Evolutionary conservation across 2,797 vertebrate genomes (phyloP).

Genomic region (Gymnoscopelus braueri): DNA sequence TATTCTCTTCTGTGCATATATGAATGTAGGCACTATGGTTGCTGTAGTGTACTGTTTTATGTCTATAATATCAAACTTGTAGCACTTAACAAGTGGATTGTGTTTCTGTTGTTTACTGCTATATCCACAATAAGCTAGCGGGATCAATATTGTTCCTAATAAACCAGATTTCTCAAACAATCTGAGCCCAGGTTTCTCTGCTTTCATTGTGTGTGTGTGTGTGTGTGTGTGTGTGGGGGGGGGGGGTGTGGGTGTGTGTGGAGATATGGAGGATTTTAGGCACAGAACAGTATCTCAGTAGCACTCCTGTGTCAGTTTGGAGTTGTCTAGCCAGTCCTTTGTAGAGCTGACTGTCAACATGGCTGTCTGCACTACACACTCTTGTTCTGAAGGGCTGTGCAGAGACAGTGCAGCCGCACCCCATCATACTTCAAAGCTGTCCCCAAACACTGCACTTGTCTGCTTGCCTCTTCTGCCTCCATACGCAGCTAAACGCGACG

Average conservation of each 20-base stretch:
- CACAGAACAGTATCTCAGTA: background rate
- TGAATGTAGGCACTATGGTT: conserved; percentile 81
- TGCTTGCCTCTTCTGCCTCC: conserved; percentile 61
- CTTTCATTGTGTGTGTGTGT: conserved; percentile 33
- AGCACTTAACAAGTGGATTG: conserved; percentile 79
- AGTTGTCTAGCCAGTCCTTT: conserved; percentile 35
- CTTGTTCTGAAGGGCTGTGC: conserved; percentile 49
- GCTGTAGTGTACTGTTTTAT: conserved; percentile 76
- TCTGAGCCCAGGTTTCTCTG: conserved; percentile 5
- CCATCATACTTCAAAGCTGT: conserved; percentile 80
- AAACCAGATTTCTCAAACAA: conserved; percentile 76
- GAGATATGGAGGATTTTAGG: background rate
- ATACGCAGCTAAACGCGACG: conserved; percentile 66
- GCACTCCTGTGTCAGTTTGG: conserved; percentile 43
- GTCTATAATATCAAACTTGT: conserved; percentile 78
- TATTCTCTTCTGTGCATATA: conserved; percentile 76
- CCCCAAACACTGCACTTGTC: conserved; percentile 77
- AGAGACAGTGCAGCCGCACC: conserved; percentile 54
- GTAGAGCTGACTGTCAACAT: conserved; percentile 31
- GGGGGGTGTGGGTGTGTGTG: too few relatives aligned
- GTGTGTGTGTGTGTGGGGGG: conserved; percentile 14
- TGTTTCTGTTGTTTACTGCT: conserved; percentile 81
- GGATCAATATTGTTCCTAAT: conserved; percentile 79
- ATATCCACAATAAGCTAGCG: conserved; percentile 80
- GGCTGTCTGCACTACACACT: conserved; percentile 36